Base-by-base conservation (phyloP, 2,888 invertebrate species). In the Crematogaster levior region DNA sequence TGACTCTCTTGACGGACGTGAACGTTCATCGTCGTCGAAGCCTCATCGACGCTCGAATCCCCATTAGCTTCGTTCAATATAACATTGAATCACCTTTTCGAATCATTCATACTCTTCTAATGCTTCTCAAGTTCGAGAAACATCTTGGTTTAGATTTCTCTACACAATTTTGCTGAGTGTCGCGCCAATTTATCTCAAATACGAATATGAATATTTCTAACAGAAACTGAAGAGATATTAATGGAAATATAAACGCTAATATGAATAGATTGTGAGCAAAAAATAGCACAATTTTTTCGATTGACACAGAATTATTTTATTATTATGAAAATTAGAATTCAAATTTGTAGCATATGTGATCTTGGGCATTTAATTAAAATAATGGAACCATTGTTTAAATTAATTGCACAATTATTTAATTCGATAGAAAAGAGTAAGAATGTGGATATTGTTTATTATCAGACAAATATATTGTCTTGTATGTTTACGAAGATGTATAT, bases 11-110 rank as follows among this genome's bases (percentile, higher is more conserved):
- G 90, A 86, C 88, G 89, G 89, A 92, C 91, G 88, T 87, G 87
- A 88, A 91, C 88, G 90, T 91, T 91, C 90, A 91, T 92, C 92
- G 90, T 85, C 92, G 88, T 92, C 92, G 87, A 89, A 89, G 89
- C 84, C 91, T 92, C 92, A 93, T 93, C 91, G 92, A 93, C 93
- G 92, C 93, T 91, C 91, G 88, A 82, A 90, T 88, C 86, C 86
- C 90, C 86, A 88, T 89, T 88, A 90, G 83, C 84, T 83, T 46
- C 56, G 81, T 80, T 73, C 81, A 81, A 84, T 88, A 84, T 88
- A 77, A 86, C 81, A 80, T 80, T 86, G 86, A 83, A 89, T 89
- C 84, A 86, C 63, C 81, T 81, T 66, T 79, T 85, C 63, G 77
- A 68, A 30, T 68, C 30, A 21, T 61, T 43, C 56, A 43, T 43